These are phyloP conservation scores for Bradysia coprophila DNA, from an alignment of 1,140 invertebrate species.

Conservation along the genomic window DNA sequence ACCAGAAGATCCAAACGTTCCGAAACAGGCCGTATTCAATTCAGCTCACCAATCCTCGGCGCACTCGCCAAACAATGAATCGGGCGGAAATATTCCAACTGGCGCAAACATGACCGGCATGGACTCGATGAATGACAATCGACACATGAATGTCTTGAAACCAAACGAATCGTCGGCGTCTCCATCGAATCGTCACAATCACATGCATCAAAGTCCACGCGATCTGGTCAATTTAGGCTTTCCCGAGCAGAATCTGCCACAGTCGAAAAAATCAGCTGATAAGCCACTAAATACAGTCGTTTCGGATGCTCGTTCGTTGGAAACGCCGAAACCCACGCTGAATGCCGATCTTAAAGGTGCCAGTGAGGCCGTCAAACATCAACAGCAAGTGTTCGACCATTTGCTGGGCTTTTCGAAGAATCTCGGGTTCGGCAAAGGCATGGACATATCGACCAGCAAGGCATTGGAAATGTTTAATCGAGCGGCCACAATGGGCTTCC, in stretches of 20 bases:
- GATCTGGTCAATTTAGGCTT: conserved; percentile 1
- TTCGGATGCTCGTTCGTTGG: neutral
- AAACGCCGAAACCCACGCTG: neutral
- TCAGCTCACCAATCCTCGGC: too few relatives aligned
- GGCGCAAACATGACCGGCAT: too few relatives aligned
- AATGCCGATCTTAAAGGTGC: neutral
- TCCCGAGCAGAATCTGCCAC: neutral
- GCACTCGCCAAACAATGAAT: too few relatives aligned
- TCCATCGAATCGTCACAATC: too few relatives aligned
- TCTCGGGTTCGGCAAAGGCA: conserved; percentile 14
- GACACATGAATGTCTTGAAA: too few relatives aligned
- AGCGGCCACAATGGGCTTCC: conserved; percentile 18
- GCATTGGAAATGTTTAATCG: conserved; percentile 23
- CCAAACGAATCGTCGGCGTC: too few relatives aligned
- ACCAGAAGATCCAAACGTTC: too few relatives aligned
- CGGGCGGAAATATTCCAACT: too few relatives aligned
- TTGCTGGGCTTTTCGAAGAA: neutral
- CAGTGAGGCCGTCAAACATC: conserved; percentile 6
- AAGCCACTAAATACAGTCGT: conserved; percentile 8
- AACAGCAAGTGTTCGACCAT: conserved; percentile 16
- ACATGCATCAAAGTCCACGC: conserved; percentile 7
- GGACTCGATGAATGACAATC: too few relatives aligned
- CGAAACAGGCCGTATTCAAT: too few relatives aligned
- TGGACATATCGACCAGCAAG: conserved; percentile 19
- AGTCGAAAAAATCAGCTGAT: conserved; percentile 10